These are phyloP conservation scores for Phrynocephalus guinanensis DNA, from an alignment of 2,797 vertebrate genomes.

Conservation along the genomic window DNA sequence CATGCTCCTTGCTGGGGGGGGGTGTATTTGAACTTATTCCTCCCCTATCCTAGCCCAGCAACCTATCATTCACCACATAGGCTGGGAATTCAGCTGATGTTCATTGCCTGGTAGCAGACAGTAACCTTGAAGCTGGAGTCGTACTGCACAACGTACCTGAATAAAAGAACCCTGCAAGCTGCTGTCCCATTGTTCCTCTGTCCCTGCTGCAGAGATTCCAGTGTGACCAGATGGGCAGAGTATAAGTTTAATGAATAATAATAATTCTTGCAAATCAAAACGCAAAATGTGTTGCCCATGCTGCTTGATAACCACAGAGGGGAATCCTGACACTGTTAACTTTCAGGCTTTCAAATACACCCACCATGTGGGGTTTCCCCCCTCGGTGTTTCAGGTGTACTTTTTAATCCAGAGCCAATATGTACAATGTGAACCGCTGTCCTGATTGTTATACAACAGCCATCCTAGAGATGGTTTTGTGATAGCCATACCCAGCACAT, in stretches of 20 bases:
- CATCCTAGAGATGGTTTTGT: not conserved
- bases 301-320: constrained; percentile 68
- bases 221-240: too few relatives aligned
- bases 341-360: not conserved
- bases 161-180: constrained; percentile 80
- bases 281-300: constrained; percentile 86
- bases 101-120: not conserved
- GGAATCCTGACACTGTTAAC: not conserved
- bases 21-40: not conserved
- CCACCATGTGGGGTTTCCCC: constrained; percentile 19
- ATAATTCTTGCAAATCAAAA: constrained; percentile 81
- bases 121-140: constrained; percentile 18
- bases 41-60: not conserved
- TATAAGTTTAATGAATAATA: too few relatives aligned
- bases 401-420: not conserved
- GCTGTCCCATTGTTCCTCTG: constrained; percentile 81
- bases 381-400: constrained; percentile 22
- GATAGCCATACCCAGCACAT: not conserved
- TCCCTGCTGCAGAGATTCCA: constrained; percentile 78
- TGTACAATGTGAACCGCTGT: not conserved
- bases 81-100: not conserved
- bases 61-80: too few relatives aligned
- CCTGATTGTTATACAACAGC: constrained; percentile 1
- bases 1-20: not conserved
- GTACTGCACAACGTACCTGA: constrained; percentile 38